Evolutionary conservation across 2,888 invertebrate genomes (phyloP).

Genomic region (Parasteatoda lunata): DNA sequence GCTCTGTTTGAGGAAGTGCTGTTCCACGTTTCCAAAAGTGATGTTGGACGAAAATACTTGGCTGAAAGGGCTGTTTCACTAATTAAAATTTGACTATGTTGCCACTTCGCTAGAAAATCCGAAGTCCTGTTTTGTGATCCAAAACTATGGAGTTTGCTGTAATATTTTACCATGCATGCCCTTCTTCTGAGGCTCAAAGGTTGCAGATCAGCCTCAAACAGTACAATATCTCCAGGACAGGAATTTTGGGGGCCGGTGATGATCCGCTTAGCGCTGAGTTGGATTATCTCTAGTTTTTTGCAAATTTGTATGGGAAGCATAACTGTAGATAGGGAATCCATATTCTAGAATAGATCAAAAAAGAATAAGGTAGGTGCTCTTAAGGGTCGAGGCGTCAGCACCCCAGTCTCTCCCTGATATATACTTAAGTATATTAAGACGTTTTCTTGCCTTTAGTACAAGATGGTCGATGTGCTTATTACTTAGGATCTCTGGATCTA

Average conservation of each 20-base stretch:
- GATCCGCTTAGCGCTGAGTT: too few species aligned
- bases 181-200: slow-evolving; percentile 13
- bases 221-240: too few species aligned
- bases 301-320: slow-evolving; percentile 10
- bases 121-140: neutral
- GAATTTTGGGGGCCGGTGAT: slow-evolving; percentile 25
- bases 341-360: slow-evolving; percentile 6
- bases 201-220: slow-evolving; percentile 3
- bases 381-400: slow-evolving; percentile 11
- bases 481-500: slow-evolving; percentile 1
- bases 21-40: too few species aligned
- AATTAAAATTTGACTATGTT: too few species aligned
- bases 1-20: too few species aligned
- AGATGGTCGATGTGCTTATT: slow-evolving; percentile 17
- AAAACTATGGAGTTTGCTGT: neutral
- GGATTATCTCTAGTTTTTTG: slow-evolving; percentile 26
- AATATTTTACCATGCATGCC: slow-evolving; percentile 10
- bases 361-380: slow-evolving; percentile 1
- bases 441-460: slow-evolving; percentile 7
- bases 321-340: neutral
- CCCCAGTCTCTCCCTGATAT: slow-evolving; percentile 16
- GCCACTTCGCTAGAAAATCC: neutral
- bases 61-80: too few species aligned
- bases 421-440: slow-evolving; percentile 18
- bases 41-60: too few species aligned